Base-by-base conservation (phyloP, 2,113 vertebrate species). In the Protobothrops mucrosquamatus region DNA sequence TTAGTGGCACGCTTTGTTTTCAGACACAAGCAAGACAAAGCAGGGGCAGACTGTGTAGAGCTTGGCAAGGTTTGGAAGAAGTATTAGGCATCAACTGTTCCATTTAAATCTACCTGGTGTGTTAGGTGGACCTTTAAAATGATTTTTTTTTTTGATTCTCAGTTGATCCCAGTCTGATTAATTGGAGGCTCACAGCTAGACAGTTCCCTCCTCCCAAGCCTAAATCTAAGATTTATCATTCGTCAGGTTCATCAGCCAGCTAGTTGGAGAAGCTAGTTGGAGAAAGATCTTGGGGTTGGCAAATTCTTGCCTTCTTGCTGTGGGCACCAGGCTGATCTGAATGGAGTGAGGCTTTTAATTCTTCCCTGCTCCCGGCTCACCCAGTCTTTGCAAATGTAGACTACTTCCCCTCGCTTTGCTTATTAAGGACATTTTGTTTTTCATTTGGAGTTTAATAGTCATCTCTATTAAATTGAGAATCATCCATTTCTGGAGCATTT, bases 1-100 rank as follows among this genome's bases (percentile, higher is more conserved):
- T 23, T 2, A 61, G 39, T 55, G 92, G 89, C 88, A 86, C 52
- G 74, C 95, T 96, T 97, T 93, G 85, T 93, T 94, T 96, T 59
- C 74, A 93, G 95, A 94, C 46, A 91, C 92, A 34, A 94, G 93
- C 4, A 94, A 93, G 91, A n/a, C 74, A n/a, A 64, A 93, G 87
- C 18, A 92, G 18, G 8, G 43, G n/a, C 54, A 88, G 74, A 26
- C 91, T 2, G 4, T 93, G 93, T 64, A 52, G 85, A 48, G 18
- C 81, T 56, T 57, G 89, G 24, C 52, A 91, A 46, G 85, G 51
- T 87, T 87, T 91, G 0, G 43, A 55, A 1, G 3, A 18, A 39
- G 12, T 46, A 24, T 55, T 93, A 56, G 87, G 94, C 89, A 92
- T 92, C 94, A 92, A 89, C 14, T 22, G 85, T 52, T 59, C 54